phyloP scores from a whole-genome alignment of 2,888 invertebrate genomes.

The Gryllus longicercus region DNA sequence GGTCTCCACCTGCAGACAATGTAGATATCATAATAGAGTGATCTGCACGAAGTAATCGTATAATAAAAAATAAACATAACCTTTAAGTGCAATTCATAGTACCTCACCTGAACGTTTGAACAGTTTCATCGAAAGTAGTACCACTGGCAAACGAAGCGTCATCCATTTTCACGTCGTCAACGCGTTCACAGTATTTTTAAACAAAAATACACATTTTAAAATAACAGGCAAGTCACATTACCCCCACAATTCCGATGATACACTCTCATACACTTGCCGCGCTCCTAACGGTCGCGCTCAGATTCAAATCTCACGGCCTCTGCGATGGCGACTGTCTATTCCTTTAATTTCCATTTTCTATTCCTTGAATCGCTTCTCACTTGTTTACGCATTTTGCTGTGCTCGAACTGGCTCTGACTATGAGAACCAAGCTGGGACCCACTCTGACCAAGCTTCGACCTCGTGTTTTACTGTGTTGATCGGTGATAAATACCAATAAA shows the following conservation, averaged over 20 bases:
- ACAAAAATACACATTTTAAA: not conserved
- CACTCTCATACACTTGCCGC: not conserved
- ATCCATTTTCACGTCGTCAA: not conserved
- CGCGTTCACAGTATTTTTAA: not conserved
- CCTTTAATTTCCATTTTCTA: too few relatives aligned
- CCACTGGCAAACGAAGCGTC: not conserved
- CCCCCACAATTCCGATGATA: not conserved
- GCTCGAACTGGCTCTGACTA: too few relatives aligned
- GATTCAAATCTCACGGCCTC: not conserved
- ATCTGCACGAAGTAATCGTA: too few relatives aligned
- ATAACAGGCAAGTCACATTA: not conserved
- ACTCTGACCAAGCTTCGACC: too few relatives aligned
- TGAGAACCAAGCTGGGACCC: too few relatives aligned
- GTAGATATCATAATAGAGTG: too few relatives aligned
- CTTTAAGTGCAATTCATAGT: not conserved
- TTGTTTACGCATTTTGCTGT: too few relatives aligned
- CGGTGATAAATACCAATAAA: too few relatives aligned
- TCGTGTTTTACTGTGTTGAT: too few relatives aligned
- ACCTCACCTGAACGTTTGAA: not conserved
- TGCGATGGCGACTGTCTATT: too few relatives aligned
- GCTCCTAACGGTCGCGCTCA: slow-evolving; percentile 17
- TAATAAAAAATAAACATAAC: not conserved
- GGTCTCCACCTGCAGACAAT: too few relatives aligned
- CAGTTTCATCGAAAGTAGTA: not conserved
- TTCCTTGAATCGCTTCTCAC: too few relatives aligned